Conservation (phyloP, 2,888 invertebrate species). For the Scaptomyza reducta region DNA sequence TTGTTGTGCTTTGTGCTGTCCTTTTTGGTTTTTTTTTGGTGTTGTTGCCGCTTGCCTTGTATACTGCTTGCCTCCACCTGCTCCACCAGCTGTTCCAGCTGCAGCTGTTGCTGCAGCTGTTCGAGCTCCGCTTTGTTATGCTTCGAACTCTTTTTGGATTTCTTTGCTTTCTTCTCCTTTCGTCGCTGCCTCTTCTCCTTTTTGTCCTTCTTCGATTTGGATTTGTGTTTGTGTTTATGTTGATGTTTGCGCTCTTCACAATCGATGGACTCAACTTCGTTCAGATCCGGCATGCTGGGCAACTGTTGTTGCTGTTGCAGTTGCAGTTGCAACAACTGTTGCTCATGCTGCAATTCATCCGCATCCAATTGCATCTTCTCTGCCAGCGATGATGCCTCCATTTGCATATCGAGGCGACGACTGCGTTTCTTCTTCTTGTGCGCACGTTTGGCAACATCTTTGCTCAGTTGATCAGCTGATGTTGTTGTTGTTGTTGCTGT, state of each 20-base stretch:
- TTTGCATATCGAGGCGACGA: background rate
- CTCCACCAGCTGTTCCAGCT: background rate
- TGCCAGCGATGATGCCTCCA: background rate
- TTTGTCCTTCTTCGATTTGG: conserved; percentile 38
- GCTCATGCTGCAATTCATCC: background rate
- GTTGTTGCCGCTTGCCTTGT: background rate
- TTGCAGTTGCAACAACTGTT: background rate
- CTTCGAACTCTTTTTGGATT: background rate
- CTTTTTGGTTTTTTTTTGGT: background rate
- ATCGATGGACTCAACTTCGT: conserved; percentile 4
- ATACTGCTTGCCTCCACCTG: background rate
- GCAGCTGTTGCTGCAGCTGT: background rate
- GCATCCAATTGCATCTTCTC: background rate
- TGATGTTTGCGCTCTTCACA: conserved; percentile 1
- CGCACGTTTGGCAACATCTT: background rate
- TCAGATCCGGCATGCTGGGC: conserved; percentile 32
- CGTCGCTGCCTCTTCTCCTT: background rate
- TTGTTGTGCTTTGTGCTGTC: background rate
- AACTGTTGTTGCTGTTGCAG: conserved; percentile 1
- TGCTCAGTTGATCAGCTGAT: background rate
- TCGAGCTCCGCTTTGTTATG: background rate
- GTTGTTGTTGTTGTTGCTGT: conserved; percentile 1
- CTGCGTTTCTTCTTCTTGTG: background rate
- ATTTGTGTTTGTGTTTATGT: conserved; percentile 16
- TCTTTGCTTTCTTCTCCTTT: background rate